Conservation (phyloP, 2,113 vertebrate species). For the Condylura cristata region DNA sequence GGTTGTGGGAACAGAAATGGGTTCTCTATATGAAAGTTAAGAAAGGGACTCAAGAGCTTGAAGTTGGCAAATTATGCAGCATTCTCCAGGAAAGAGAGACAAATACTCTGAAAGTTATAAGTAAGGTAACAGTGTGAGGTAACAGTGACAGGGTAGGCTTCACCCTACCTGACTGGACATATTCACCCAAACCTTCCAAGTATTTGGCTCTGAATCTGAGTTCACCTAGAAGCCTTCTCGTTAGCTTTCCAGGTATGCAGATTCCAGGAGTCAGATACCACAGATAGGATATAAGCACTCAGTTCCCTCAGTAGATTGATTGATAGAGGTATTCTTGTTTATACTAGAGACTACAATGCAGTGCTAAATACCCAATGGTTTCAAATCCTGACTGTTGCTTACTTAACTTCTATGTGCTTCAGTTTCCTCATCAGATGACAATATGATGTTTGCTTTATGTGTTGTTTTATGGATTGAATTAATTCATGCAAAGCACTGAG, state of each 20-base stretch:
- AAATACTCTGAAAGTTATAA: neutral
- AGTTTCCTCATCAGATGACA: constrained; percentile 25
- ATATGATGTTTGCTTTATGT: constrained; percentile 10
- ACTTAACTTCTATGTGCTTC: constrained; percentile 39
- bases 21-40: constrained; percentile 10
- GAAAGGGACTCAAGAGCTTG: neutral
- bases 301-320: neutral
- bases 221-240: constrained; percentile 29
- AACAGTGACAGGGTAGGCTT: neutral
- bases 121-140: neutral
- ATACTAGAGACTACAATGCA: neutral
- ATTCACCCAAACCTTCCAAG: neutral
- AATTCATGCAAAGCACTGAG: constrained; percentile 12
- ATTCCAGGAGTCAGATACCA: neutral
- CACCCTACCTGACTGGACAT: neutral
- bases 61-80: neutral
- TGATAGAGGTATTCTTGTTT: constrained; percentile 11
- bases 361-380: neutral
- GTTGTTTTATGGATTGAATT: constrained; percentile 13
- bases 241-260: constrained; percentile 33
- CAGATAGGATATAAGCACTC: neutral
- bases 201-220: neutral
- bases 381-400: neutral
- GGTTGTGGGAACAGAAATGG: neutral
- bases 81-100: neutral